phyloP scores from a whole-genome alignment of 2,113 vertebrate genomes.

The Strix uralensis region DNA sequence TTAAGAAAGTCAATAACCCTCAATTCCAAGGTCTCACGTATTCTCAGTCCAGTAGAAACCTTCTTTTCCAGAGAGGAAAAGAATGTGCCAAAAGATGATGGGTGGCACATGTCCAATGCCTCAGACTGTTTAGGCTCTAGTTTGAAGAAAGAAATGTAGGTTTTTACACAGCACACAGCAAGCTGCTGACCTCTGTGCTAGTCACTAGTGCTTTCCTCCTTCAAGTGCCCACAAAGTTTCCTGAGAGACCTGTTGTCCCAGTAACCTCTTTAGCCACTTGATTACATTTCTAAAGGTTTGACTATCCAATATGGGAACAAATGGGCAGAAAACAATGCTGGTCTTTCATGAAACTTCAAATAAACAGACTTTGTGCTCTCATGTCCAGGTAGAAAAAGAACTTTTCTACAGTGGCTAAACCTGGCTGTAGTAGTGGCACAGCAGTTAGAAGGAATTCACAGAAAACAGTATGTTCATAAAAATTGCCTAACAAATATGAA shows the following conservation, averaged over 20 bases:
- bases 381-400: background rate
- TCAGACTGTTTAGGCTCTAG: background rate
- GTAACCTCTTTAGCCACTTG: background rate
- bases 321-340: background rate
- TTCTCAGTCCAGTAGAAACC: background rate
- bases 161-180: background rate
- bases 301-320: background rate
- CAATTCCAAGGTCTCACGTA: background rate
- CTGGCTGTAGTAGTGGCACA: background rate
- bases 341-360: background rate
- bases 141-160: background rate
- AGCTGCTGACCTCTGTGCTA: background rate
- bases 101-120: rapidly evolving
- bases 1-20: background rate
- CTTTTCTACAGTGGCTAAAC: background rate
- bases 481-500: background rate
- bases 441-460: background rate
- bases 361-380: background rate
- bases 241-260: background rate
- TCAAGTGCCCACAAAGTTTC: background rate
- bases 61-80: background rate
- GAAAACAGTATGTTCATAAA: background rate
- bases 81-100: background rate
- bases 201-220: background rate
- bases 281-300: background rate